Percentiles rank a stretch among this genome's conserved stretches.
Evolutionary conservation across 2,113 vertebrate genomes (phyloP).

Genomic region (Halichoeres trimaculatus): DNA sequence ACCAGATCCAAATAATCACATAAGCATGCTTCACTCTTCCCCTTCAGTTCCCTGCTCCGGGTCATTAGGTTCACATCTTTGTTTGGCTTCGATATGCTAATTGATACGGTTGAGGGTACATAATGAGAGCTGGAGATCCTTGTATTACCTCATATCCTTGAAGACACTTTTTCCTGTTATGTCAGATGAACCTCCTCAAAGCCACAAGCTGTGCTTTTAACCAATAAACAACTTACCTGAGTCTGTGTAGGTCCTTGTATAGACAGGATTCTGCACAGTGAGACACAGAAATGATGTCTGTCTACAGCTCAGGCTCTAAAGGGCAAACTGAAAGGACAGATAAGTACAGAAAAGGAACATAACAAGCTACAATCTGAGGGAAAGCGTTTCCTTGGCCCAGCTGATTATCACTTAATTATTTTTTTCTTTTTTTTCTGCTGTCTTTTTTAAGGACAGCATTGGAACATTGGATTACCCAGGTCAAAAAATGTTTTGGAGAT

Average conservation of each 20-base stretch:
- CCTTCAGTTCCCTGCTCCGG: background rate
- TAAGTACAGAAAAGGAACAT: no score
- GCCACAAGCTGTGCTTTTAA: constrained; percentile 2
- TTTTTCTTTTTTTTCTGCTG: no score
- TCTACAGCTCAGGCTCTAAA: background rate
- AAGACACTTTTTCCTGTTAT: background rate
- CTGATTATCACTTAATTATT: no score
- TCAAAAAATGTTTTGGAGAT: no score
- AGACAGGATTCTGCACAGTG: background rate
- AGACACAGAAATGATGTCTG: background rate
- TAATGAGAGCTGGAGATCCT: constrained; percentile 18
- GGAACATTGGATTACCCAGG: no score
- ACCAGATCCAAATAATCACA: constrained; percentile 21
- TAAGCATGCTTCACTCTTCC: background rate
- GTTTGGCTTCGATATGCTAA: constrained; percentile 49
- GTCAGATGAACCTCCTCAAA: background rate
- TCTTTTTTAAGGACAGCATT: no score
- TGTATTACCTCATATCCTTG: background rate
- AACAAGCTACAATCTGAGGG: no score
- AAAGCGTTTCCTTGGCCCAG: no score
- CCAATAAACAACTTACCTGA: background rate
- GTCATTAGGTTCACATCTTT: constrained; percentile 45
- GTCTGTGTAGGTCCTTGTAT: background rate
- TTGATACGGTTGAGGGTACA: constrained; percentile 12
- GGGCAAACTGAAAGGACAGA: no score